These are phyloP conservation scores for Drosophila teissieri DNA, from an alignment of 1,140 invertebrate species.

Conservation along the genomic window DNA sequence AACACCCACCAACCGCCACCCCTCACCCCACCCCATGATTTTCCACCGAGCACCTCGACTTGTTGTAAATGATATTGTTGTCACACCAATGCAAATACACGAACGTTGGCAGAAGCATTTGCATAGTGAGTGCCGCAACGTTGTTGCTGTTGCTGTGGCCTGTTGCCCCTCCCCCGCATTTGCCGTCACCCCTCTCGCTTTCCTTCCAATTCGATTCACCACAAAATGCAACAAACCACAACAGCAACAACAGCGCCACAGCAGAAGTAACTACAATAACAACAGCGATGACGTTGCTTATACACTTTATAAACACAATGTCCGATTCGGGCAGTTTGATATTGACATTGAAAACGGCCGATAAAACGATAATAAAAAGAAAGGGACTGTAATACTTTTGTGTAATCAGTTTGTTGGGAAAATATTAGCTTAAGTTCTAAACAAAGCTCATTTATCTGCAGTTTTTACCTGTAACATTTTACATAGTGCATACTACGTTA, in stretches of 20 bases:
- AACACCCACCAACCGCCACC: background rate
- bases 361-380: background rate
- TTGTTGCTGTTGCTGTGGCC: conserved; percentile 8
- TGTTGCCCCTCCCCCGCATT: background rate
- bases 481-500: too few relatives aligned
- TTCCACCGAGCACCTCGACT: conserved; percentile 48
- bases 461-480: too few relatives aligned
- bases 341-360: conserved; percentile 34
- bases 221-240: conserved; percentile 49
- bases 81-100: conserved; percentile 54
- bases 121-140: conserved; percentile 57
- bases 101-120: conserved; percentile 49
- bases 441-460: too few relatives aligned
- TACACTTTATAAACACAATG: conserved; percentile 30
- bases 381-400: background rate
- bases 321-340: conserved; percentile 18
- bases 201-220: conserved; percentile 47
- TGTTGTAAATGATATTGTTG: conserved; percentile 80
- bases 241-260: background rate
- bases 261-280: conserved; percentile 14
- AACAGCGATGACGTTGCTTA: conserved; percentile 30
- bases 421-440: too few relatives aligned
- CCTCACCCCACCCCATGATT: conserved; percentile 14
- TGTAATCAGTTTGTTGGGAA: too few relatives aligned
- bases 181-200: background rate